Evolutionary conservation across 1,140 invertebrate genomes (phyloP), one percentile per base, ranked within the genome.

Genomic region (Contarinia nasturtii): DNA sequence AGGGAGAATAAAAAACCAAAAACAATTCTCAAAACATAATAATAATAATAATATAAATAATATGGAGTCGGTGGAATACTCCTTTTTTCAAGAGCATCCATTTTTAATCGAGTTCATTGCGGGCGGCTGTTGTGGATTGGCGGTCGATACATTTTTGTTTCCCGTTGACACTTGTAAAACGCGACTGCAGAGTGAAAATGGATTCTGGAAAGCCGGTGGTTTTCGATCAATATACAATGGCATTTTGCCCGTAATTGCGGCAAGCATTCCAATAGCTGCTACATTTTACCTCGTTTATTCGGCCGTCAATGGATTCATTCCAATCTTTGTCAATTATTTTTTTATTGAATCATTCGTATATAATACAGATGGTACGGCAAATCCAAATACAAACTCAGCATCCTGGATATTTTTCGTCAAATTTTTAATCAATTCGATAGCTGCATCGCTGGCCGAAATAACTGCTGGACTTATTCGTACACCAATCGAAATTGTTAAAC

Each of bases 111-210:
- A 27, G 27, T 10, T 27, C 27, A 27, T 27, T 27, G 79, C 79
- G 15, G 84, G 82, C 19, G 82, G 76, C 43, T 59, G 74, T 20
- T 82, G 82, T 38, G 83, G 83, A 18, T 64, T 79, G 19, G 70
- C 77, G 11, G 82, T 84, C 36, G 91, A 95, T 68, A 60, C 90
- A 12, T 63, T 76, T 2, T 66, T 96, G 33, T 93, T 86, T 67
- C 93, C 93, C 3, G 63, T 98, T 47, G 94, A 98, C 66, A 97
- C 93, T 0, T 64, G 97, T 2, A 97, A 97, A 69, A 97, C 93
- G 11, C 68, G 93, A 33, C 61, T 97, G 10, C 94, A 98, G 62
- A 87, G 87, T 59, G 71, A 79, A 52, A 67, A 78, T 56, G 93
- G 93, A 27, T 96, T 98, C 65, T 69, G 72, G 54, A 78, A 80